phyloP scores from a whole-genome alignment of 2,888 invertebrate genomes.

The Ophion ellenae region DNA sequence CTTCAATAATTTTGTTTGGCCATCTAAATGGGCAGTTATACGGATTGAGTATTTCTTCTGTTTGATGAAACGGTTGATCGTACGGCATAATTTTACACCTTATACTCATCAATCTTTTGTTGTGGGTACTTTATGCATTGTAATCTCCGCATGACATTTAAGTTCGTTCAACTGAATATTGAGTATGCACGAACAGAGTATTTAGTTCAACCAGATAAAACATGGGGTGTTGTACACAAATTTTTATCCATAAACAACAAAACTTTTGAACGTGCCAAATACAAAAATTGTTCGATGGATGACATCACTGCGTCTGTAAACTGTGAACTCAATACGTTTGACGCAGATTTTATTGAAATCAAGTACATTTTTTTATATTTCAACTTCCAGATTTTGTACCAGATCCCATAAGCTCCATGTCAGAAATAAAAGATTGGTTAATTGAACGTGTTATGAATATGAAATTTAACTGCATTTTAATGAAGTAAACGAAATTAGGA shows the following conservation, averaged over 20 bases:
- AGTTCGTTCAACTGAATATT: slow-evolving; percentile 2
- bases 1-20: background rate
- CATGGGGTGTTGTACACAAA: background rate
- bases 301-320: slow-evolving; percentile 14
- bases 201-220: background rate
- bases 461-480: background rate
- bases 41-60: slow-evolving; percentile 11
- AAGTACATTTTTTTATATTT: background rate
- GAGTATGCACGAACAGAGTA: background rate
- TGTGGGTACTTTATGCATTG: background rate
- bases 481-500: background rate
- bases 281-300: slow-evolving; percentile 10
- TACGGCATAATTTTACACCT: background rate
- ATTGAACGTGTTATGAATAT: background rate
- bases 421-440: slow-evolving; percentile 18
- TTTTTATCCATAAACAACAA: background rate
- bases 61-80: background rate
- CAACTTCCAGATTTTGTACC: background rate
- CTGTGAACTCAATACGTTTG: background rate
- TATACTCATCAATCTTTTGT: background rate
- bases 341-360: background rate
- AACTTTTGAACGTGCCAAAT: background rate
- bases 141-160: background rate
- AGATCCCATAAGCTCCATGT: background rate
- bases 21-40: background rate